phyloP scores from a whole-genome alignment of 2,888 invertebrate genomes.

The Myathropa florea region DNA sequence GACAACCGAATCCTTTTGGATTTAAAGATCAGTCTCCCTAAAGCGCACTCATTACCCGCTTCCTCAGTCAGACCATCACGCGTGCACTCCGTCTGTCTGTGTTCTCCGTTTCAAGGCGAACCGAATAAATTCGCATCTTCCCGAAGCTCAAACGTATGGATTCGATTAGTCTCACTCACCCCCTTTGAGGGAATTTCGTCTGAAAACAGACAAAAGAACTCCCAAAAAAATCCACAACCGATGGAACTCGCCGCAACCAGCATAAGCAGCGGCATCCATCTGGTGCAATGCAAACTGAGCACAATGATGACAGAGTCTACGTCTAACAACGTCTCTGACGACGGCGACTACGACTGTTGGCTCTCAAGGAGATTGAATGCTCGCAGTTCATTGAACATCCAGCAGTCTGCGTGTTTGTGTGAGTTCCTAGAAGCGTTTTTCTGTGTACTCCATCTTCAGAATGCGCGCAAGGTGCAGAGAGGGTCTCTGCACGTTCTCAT shows the following conservation, averaged over 20 bases:
- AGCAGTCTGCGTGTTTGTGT: neutral
- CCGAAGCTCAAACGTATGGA: neutral
- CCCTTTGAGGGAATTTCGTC: too few species aligned
- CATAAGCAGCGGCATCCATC: neutral
- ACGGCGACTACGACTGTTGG: too few species aligned
- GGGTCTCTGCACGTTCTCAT: neutral
- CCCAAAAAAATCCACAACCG: too few species aligned
- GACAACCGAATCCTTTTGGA: too few species aligned
- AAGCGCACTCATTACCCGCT: neutral
- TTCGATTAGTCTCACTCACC: neutral
- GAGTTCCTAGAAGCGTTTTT: neutral
- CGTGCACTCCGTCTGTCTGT: neutral
- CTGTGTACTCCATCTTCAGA: neutral
- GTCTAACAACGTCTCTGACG: neutral
- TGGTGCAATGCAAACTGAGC: neutral
- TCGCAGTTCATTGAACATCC: neutral
- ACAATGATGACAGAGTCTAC: neutral
- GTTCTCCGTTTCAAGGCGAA: neutral
- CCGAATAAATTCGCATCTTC: neutral
- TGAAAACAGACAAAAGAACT: too few species aligned
- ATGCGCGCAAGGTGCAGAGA: neutral
- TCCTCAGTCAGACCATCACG: neutral
- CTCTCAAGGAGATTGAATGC: neutral
- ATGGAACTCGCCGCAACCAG: too few species aligned
- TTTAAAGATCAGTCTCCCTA: too few species aligned